phyloP scores from a whole-genome alignment of 1,140 invertebrate genomes.

The Musca domestica region DNA sequence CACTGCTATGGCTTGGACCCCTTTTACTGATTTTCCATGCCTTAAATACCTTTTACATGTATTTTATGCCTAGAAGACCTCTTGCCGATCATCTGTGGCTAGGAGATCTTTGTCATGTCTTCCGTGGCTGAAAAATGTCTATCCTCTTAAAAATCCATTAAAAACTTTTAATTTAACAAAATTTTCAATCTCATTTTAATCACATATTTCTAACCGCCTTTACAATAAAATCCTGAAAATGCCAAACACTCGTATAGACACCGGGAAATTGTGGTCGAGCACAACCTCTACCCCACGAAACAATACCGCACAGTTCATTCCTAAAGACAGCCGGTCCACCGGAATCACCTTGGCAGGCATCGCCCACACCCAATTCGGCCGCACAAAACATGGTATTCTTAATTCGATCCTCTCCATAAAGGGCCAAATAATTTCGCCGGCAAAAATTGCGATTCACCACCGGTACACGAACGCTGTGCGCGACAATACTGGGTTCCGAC shows the following conservation, averaged over 20 bases:
- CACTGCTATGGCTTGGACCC: no score
- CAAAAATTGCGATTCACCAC: conserved; percentile 50
- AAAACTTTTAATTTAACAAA: no score
- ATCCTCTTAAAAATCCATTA: no score
- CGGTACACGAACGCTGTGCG: conserved; percentile 54
- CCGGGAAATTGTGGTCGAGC: conserved; percentile 59
- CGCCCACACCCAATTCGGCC: conserved; percentile 62
- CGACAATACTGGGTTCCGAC: conserved; percentile 50
- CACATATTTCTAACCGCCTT: no score
- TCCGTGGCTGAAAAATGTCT: no score
- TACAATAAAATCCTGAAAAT: no score
- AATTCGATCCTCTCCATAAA: conserved; percentile 43
- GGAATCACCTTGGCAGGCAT: conserved; percentile 65
- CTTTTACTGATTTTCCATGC: no score
- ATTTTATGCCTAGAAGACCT: no score
- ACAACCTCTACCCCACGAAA: conserved; percentile 65
- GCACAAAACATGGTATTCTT: conserved; percentile 62
- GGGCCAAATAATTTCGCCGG: conserved; percentile 31
- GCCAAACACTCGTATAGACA: conserved; percentile 64
- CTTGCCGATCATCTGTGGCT: no score
- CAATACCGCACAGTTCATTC: conserved; percentile 59
- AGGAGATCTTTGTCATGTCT: no score
- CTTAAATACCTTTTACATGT: no score
- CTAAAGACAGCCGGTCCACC: conserved; percentile 64
- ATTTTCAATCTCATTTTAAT: no score